Evolutionary conservation across 2,888 invertebrate species (phyloP), one percentile per base, ranked within the genome.

Genomic region (Oscheius myriophilus): DNA sequence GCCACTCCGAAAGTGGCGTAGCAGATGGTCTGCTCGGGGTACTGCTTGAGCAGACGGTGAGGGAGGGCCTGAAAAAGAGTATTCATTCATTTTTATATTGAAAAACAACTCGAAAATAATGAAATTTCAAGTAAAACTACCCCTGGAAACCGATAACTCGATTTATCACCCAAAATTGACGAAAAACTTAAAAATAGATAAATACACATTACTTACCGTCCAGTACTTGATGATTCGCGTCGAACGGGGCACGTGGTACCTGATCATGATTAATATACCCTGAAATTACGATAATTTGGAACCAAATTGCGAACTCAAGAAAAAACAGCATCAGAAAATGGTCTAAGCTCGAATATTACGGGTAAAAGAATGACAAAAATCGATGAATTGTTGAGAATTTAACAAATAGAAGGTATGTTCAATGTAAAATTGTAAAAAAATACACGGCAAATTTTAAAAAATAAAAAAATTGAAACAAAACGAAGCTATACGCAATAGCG

Each of bases 1-100:
- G 79, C 80, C n/a, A 75, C 52, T n/a, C 82, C 82, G 72, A 82
- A 81, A 21, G 82, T 82, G 16, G 79, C 66, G 67, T 76, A 82
- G 73, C 73, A 76, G 57, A 78, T 72, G 49, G 78, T 78, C 71
- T 80, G 80, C 26, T 80, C 80, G 51, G 80, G 80, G 53, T 78
- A 80, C 59, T 76, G 63, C 67, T 80, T 76, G 65, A 80, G 67
- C 75, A 80, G 66, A 55, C 66, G 55, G 16, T 73, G 77, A 12
- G 77, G 77, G 9, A 77, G 67, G 11, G 67, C 71, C 66, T 67
- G n/a, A 39, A 67, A 33, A 53, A 6, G 3, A 63, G 4, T 11
- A 3, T 25, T 23, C 45, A 39, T 2, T 18, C 7, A 12, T 26
- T 41, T 25, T 55, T 61, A 26, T 51, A 14, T 12, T 4, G 45